These are phyloP conservation scores for Drosophila planitibia DNA, from an alignment of 2,888 invertebrate species.

Conservation along the genomic window DNA sequence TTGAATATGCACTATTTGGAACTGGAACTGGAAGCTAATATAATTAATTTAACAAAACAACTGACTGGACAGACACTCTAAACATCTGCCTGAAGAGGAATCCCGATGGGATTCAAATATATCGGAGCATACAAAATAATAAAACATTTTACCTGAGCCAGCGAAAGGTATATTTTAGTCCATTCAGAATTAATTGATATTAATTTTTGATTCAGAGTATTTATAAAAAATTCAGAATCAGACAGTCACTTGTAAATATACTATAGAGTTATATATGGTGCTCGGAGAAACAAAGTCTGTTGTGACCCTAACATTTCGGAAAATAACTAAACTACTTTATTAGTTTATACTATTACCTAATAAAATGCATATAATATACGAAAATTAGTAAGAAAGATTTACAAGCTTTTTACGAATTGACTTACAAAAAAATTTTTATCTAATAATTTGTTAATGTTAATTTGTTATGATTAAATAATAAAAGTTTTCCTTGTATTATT, in stretches of 20 bases:
- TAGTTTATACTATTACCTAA: neutral
- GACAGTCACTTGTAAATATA: neutral
- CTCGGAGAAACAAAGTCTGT: neutral
- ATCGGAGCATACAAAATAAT: neutral
- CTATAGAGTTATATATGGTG: neutral
- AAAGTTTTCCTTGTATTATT: neutral
- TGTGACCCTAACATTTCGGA: too few relatives aligned
- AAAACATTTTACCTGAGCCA: neutral
- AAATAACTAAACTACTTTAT: neutral
- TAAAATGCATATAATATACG: neutral
- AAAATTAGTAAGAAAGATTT: neutral
- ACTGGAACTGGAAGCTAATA: neutral
- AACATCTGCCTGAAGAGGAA: neutral
- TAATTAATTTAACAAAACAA: neutral
- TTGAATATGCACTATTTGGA: neutral
- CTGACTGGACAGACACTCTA: neutral
- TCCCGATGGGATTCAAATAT: neutral
- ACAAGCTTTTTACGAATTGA: neutral
- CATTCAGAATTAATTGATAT: neutral
- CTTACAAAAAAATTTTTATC: accelerated
- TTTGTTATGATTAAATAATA: neutral
- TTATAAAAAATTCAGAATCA: neutral
- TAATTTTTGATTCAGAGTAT: neutral
- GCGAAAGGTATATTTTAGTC: neutral
- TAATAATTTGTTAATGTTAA: neutral